Percentiles rank a stretch among this genome's conserved stretches.
These are phyloP conservation scores for Timema podura DNA, from an alignment of 2,888 invertebrate species.

Conservation along the genomic window DNA sequence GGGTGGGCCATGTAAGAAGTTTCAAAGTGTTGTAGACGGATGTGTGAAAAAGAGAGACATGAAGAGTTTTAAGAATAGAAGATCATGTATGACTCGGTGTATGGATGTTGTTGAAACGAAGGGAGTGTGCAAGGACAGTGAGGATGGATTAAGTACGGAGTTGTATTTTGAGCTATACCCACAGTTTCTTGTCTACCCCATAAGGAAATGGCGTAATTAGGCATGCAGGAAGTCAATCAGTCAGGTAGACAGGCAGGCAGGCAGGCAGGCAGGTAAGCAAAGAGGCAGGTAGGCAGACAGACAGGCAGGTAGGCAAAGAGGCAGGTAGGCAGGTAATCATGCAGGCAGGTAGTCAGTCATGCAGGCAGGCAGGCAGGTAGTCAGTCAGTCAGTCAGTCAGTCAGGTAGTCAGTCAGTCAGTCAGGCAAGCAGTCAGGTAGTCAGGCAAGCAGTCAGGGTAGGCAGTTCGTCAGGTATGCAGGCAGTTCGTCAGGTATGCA, in stretches of 20 bases:
- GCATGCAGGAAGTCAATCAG: not conserved
- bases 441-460: not conserved
- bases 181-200: too few species aligned
- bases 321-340: not conserved
- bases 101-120: too few species aligned
- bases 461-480: too few species aligned
- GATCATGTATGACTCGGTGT: too few species aligned
- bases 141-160: too few species aligned
- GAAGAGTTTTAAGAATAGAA: too few species aligned
- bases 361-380: not conserved
- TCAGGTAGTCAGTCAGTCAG: not conserved
- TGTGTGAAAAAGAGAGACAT: too few species aligned
- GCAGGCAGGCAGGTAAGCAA: not conserved
- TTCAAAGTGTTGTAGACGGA: too few species aligned
- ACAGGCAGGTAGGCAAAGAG: not conserved
- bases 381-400: not conserved
- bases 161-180: too few species aligned
- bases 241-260: not conserved
- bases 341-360: not conserved
- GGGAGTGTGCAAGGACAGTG: too few species aligned
- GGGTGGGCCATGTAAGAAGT: too few species aligned
- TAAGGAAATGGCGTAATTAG: too few species aligned
- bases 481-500: not conserved
- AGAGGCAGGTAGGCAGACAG: not conserved
- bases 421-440: not conserved